phyloP scores from a whole-genome alignment of 30 jellyfish, hydroid and myxozoan genomes.

The Chrysaora quinquecirrha region DNA sequence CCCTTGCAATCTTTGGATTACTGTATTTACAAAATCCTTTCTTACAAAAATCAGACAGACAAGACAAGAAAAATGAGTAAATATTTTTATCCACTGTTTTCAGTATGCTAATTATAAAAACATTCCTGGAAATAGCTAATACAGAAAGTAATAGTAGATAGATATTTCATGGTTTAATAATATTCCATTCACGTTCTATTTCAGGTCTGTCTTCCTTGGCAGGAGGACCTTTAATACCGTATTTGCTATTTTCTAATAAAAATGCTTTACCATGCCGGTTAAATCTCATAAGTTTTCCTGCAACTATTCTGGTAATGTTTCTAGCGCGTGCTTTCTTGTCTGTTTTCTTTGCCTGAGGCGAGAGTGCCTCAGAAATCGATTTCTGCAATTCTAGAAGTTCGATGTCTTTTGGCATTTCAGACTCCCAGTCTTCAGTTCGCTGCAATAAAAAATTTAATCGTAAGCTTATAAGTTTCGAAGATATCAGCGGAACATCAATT shows the following conservation, averaged over 20 bases:
- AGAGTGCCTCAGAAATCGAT: conserved; percentile 14
- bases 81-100: no score
- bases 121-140: no score
- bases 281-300: conserved; percentile 69
- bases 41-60: no score
- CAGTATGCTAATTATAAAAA: no score
- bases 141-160: no score
- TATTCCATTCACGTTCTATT: conserved; percentile 69
- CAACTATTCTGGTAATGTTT: conserved; percentile 48
- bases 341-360: conserved; percentile 20
- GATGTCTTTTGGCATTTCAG: conserved; percentile 56
- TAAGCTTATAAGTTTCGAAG: no score
- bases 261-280: conserved; percentile 88
- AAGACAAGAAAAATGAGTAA: no score
- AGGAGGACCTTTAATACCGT: conserved; percentile 80
- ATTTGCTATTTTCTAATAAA: conserved; percentile 63
- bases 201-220: conserved; percentile 39
- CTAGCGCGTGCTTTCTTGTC: conserved; percentile 11
- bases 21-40: no score
- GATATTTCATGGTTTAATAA: conserved; percentile 23
- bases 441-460: conserved; percentile 3
- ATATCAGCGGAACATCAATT: no score
- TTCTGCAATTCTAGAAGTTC: conserved; percentile 30
- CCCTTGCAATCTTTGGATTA: no score
- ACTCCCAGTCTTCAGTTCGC: conserved; percentile 93